Percentiles rank a stretch among this genome's conserved stretches.
These are phyloP conservation scores for Phrynocephalus guinanensis DNA, from an alignment of 2,797 vertebrate species.

Conservation along the genomic window DNA sequence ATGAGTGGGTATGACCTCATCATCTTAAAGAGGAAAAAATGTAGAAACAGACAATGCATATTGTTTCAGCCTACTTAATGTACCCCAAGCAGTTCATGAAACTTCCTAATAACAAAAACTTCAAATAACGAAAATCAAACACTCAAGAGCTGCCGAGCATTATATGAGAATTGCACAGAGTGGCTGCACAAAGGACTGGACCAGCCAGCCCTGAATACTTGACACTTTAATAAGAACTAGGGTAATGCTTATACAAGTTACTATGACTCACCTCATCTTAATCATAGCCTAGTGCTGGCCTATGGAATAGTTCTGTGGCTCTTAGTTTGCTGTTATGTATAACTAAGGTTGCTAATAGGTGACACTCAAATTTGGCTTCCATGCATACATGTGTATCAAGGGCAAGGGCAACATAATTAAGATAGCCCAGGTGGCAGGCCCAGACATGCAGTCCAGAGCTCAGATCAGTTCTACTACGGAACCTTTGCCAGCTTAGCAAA, in stretches of 20 bases:
- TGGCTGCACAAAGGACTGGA: not conserved
- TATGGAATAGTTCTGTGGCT: not conserved
- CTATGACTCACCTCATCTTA: not conserved
- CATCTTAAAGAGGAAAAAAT: not conserved
- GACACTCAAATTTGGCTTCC: not conserved
- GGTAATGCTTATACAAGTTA: not conserved
- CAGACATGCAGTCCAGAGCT: not conserved
- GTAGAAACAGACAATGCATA: not conserved
- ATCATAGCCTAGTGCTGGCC: not conserved
- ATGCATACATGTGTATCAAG: not conserved
- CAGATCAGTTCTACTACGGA: not conserved
- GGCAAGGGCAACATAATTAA: not conserved
- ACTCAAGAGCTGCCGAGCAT: not conserved
- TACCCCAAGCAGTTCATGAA: not conserved
- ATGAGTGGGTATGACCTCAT: too few species aligned
- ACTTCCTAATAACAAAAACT: not conserved
- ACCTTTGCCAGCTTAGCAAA: not conserved
- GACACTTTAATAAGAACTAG: not conserved
- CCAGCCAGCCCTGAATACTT: not conserved
- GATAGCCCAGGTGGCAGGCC: not conserved
- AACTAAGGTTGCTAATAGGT: not conserved
- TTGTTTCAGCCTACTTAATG: not conserved
- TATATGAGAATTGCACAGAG: not conserved
- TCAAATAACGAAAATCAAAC: not conserved
- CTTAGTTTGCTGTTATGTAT: not conserved